Base-by-base conservation (phyloP, 2,113 vertebrate species). In the Brachyistius frenatus region DNA sequence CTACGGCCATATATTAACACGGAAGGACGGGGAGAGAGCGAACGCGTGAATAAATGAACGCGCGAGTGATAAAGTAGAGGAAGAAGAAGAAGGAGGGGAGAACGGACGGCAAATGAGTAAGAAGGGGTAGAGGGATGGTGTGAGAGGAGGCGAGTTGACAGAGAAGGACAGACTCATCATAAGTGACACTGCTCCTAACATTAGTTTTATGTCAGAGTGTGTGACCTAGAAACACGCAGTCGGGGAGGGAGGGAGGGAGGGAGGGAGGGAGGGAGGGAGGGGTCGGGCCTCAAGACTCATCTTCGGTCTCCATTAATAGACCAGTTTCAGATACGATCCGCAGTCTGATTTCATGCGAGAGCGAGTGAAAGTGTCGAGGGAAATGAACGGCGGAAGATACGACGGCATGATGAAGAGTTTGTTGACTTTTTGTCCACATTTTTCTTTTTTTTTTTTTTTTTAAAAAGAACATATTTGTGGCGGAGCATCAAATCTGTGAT, bases 151-250 rank as follows among this genome's bases (percentile, higher is more conserved):
- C 75, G 73, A 81, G 33, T 33, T 74, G 70, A 77, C 62, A 73
- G 77, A 76, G 81, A 76, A 13, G 5, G 76, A 80, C 60, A 66
- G 77, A 67, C 61, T 73, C 73, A 78, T 85, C 78, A 75, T 66
- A 60, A 68, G 65, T 72, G 84, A 83, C 69, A 56, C 67, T 67
- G 77, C 74, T 76, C 67, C 80, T 71, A 67, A 83, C 75, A 75
- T 79, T 84, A 60, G 88, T 78, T 75, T 85, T 54, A 82, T 75
- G 70, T 76, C 10, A 1, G 15, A 47, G 70, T 56, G 23, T 70
- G 73, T 87, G 91, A 92, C 90, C 90, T 79, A 91, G 77, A 93
- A 92, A 90, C 76, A 66, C 35, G 16, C 14, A 9, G 7, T 7
- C 8, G 53, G 10, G 30, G 16, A 58, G 3, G 13, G 37, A 16